Conservation (phyloP, 2,113 vertebrate genomes). For the Micronycteris hirsuta region DNA sequence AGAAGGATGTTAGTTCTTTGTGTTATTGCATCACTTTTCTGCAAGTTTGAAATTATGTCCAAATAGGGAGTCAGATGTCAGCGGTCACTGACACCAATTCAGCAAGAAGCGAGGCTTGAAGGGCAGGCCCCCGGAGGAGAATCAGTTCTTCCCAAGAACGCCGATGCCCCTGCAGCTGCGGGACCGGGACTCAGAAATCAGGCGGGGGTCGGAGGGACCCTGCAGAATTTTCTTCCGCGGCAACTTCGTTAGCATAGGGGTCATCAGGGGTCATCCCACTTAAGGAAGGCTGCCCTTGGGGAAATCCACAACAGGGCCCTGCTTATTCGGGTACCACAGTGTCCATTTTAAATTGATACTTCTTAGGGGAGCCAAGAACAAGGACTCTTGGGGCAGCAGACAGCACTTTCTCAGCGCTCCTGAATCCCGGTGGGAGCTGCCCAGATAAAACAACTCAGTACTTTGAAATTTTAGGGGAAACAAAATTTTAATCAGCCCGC, state of each 20-base stretch:
- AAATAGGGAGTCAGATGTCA: background rate
- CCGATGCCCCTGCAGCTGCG: accelerated
- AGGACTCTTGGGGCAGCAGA: background rate
- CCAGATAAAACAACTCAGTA: constrained; percentile 70
- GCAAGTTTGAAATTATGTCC: background rate
- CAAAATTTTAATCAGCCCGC: constrained; percentile 73
- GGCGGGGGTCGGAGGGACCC: accelerated
- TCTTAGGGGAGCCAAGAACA: background rate
- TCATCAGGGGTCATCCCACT: accelerated
- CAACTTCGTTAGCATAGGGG: background rate
- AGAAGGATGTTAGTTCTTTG: background rate
- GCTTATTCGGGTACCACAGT: accelerated
- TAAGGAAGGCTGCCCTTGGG: background rate
- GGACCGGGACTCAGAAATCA: accelerated
- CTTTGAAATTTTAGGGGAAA: constrained; percentile 78
- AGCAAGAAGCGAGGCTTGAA: background rate
- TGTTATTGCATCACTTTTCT: background rate
- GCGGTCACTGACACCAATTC: background rate
- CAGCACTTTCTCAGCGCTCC: background rate
- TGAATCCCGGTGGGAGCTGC: constrained; percentile 62
- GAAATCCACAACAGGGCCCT: accelerated
- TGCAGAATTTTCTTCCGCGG: accelerated
- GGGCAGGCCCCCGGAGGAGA: background rate
- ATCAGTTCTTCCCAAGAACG: accelerated
- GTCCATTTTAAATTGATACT: background rate